Conservation (phyloP, 2,797 vertebrate species). For the Coregonus suidteri region DNA sequence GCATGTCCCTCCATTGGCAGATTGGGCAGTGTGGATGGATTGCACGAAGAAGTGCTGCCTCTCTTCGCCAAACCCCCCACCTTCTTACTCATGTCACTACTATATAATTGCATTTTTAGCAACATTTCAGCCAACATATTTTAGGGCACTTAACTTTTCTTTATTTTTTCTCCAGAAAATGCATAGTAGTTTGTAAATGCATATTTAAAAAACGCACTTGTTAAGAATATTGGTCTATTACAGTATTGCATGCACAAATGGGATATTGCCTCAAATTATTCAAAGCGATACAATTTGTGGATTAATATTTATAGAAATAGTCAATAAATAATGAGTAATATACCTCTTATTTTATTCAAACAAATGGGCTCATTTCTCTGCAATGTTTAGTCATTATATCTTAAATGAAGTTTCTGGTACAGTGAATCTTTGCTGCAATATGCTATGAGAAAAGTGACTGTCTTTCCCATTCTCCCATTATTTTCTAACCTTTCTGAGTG, state of each 20-base stretch:
- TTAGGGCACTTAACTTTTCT: slow-evolving; percentile 7
- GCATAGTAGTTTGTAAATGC: slow-evolving; percentile 15
- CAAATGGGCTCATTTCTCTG: slow-evolving; percentile 54
- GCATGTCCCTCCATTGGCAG: background rate
- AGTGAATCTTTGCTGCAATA: slow-evolving; percentile 42
- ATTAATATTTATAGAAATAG: slow-evolving; percentile 74
- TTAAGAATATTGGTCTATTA: slow-evolving; percentile 41
- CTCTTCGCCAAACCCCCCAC: background rate
- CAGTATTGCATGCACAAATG: slow-evolving; percentile 31
- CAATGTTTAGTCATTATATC: slow-evolving; percentile 58
- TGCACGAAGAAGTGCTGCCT: background rate
- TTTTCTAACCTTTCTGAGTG: slow-evolving; percentile 48
- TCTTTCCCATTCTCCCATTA: slow-evolving; percentile 63
- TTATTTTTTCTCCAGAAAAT: slow-evolving; percentile 37
- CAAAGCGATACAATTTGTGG: slow-evolving; percentile 58
- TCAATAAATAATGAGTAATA: slow-evolving; percentile 74
- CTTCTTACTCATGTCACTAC: too few species aligned
- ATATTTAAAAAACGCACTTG: slow-evolving; percentile 20
- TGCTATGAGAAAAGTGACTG: slow-evolving; percentile 26
- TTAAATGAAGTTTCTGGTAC: slow-evolving; percentile 51
- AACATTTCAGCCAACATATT: slow-evolving; percentile 5
- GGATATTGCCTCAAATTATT: slow-evolving; percentile 47
- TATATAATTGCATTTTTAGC: slow-evolving; percentile 9
- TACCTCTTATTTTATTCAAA: slow-evolving; percentile 55
- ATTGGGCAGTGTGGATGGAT: background rate